Percentiles rank a stretch among this genome's conserved stretches.
phyloP scores from a whole-genome alignment of 2,113 vertebrate species.

The Elanoides forficatus region DNA sequence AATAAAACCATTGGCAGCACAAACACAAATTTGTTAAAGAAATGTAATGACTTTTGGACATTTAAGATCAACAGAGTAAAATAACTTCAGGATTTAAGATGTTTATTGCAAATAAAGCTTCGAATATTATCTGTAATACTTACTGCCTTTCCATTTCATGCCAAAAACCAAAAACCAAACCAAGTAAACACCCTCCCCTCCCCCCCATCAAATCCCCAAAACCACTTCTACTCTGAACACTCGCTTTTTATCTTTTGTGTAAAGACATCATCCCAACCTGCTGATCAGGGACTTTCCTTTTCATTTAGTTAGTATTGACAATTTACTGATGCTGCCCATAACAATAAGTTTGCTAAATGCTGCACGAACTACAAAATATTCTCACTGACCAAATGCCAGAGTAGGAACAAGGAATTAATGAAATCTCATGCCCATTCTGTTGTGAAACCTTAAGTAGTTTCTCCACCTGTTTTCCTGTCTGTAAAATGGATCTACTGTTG shows the following conservation, averaged over 20 bases:
- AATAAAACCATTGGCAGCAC: slow-evolving; percentile 1
- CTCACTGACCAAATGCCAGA: neutral
- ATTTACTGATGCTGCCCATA: neutral
- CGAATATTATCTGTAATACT: neutral
- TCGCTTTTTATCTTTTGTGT: neutral
- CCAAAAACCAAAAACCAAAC: neutral
- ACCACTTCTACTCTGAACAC: neutral
- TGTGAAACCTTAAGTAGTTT: neutral
- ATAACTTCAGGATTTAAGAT: neutral
- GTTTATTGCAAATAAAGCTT: neutral
- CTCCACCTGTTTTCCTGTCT: neutral
- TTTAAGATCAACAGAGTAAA: neutral
- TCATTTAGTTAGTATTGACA: neutral
- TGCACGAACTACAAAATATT: neutral
- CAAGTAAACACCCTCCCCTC: neutral
- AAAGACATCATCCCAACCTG: neutral
- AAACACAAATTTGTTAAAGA: slow-evolving; percentile 24
- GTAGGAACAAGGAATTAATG: neutral
- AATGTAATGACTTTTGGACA: neutral
- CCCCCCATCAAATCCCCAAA: neutral
- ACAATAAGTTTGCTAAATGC: neutral
- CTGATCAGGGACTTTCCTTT: neutral
- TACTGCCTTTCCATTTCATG: neutral
- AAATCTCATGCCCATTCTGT: neutral
- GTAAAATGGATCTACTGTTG: neutral